Conservation (phyloP, 2,113 vertebrate species). For the Eulemur rufifrons region DNA sequence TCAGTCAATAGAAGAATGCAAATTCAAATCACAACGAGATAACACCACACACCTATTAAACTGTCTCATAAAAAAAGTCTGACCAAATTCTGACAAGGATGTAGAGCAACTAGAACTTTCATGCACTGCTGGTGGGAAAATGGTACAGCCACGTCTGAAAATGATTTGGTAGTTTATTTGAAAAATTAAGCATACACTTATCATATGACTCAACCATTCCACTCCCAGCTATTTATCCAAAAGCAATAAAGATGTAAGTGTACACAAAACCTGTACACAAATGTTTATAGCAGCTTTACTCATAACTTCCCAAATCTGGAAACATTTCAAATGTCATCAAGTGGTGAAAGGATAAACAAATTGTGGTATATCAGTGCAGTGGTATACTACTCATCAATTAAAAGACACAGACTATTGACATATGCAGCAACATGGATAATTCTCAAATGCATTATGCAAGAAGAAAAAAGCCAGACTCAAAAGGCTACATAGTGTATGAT, state of each 20-base stretch:
- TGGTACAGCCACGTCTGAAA: not conserved
- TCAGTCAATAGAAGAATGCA: not conserved
- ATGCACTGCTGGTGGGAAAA: not conserved
- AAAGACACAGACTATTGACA: not conserved
- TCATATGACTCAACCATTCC: not conserved
- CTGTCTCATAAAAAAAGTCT: not conserved
- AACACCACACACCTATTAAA: not conserved
- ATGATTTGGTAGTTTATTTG: not conserved
- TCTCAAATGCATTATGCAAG: not conserved
- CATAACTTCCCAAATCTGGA: not conserved
- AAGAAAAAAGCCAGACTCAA: not conserved
- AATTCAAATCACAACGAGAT: not conserved
- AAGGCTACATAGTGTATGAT: not conserved
- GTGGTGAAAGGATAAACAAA: not conserved
- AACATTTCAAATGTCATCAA: not conserved
- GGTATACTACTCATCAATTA: not conserved
- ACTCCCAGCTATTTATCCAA: not conserved
- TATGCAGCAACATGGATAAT: rapidly evolving
- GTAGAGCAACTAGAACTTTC: not conserved
- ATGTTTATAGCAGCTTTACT: not conserved
- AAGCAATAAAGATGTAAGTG: not conserved
- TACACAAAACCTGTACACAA: not conserved
- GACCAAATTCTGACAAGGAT: not conserved
- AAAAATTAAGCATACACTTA: not conserved
- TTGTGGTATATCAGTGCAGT: not conserved